Conservation (phyloP, 2,888 invertebrate genomes). For the Mellilla xanthometata region DNA sequence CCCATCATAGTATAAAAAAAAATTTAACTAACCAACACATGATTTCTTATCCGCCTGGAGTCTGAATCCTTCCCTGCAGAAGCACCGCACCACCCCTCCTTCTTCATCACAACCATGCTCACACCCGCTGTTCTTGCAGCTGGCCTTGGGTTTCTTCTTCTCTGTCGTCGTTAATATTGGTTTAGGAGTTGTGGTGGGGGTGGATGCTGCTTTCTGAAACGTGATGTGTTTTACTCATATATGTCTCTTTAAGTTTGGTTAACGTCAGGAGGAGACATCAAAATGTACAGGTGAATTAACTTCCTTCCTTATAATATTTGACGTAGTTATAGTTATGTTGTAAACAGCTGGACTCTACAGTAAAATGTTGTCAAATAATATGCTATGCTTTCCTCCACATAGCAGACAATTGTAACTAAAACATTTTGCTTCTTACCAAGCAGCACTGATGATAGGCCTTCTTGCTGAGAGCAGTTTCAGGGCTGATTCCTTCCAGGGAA, state of each 20-base stretch:
- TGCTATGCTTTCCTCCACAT: too few relatives aligned
- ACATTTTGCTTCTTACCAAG: slow-evolving; percentile 44
- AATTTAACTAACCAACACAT: slow-evolving; percentile 57
- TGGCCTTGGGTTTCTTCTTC: slow-evolving; percentile 41
- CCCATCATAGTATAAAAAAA: too few relatives aligned
- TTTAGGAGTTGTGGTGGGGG: slow-evolving; percentile 47
- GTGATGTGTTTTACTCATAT: neutral
- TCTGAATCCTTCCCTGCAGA: slow-evolving; percentile 59
- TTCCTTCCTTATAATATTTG: too few relatives aligned
- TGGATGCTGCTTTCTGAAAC: slow-evolving; percentile 57
- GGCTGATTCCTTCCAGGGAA: slow-evolving; percentile 40
- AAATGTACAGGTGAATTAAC: too few relatives aligned
- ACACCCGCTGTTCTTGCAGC: slow-evolving; percentile 59
- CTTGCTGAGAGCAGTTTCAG: slow-evolving; percentile 45
- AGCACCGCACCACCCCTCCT: slow-evolving; percentile 52
- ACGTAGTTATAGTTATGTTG: too few relatives aligned
- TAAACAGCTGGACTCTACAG: too few relatives aligned
- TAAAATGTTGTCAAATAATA: too few relatives aligned
- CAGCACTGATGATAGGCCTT: slow-evolving; percentile 62
- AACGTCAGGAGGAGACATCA: too few relatives aligned
- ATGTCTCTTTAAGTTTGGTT: too few relatives aligned
- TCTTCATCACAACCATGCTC: slow-evolving; percentile 62
- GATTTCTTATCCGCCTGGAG: slow-evolving; percentile 60
- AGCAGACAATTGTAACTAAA: too few relatives aligned
- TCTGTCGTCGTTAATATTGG: slow-evolving; percentile 38